Evolutionary conservation across 1,140 invertebrate genomes (phyloP), one percentile per base, ranked within the genome.

Genomic region (Halotydeus destructor): DNA sequence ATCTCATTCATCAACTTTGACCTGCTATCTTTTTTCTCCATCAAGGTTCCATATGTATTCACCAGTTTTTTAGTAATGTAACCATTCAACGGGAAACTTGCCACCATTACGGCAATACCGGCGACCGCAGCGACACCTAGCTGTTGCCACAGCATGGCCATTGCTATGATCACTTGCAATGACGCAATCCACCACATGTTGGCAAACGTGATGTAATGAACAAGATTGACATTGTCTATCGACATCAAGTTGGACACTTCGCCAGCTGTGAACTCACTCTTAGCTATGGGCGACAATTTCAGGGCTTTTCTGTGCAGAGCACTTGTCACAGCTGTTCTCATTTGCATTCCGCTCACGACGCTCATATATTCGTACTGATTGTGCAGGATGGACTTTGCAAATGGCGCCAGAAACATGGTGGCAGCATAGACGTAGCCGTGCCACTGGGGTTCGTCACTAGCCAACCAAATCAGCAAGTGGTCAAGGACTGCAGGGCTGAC

Each of bases 321-420:
- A 22, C 53, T 14, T 3, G 49, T 50, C 8, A 57, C 30, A 25
- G 49, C 45, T 9, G 55, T 57, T 12, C 54, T 38, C 6, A 55
- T 24, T 14, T 51, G 30, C 45, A 56, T 44, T 3, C 54, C 54
- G 37, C 48, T 31, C 5, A 43, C 30, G 52, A 79, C 82, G 81
- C 89, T 88, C 24, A 76, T 66, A 53, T 84, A 75, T 59, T 86
- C 89, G 59, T 91, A 93, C 49, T 85, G 79, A 0, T 78, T 73
- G 8, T 94, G 59, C 12, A 96, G 62, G 31, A 97, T 55, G 0
- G 86, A 93, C 31, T 53, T 46, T 24, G 51, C 4, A 3, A 30
- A 41, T 1, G 49, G 27, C 21, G 38, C 41, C 14, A 52, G 4
- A 26, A 66, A 56, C 49, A 65, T 53, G 1, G 57, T 48, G 3